These are phyloP conservation scores for Agrotis clavis DNA, from an alignment of 2,888 invertebrate genomes.

Conservation along the genomic window DNA sequence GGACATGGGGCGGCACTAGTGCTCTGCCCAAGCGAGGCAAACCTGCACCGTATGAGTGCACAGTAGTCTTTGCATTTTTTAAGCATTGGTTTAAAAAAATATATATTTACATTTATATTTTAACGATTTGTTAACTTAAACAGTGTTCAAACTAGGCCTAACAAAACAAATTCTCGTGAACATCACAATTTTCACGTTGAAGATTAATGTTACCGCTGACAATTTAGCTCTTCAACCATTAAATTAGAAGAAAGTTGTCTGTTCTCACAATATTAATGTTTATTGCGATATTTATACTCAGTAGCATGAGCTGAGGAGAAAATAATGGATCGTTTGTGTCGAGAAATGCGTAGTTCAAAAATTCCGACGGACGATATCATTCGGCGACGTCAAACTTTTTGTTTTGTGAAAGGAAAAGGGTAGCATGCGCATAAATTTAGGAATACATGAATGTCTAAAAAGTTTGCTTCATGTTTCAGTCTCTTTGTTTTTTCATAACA, in stretches of 20 bases:
- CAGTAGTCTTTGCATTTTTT: background rate
- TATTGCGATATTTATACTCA: constrained; percentile 11
- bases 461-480: background rate
- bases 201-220: constrained; percentile 11
- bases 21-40: no score
- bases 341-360: constrained; percentile 3
- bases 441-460: background rate
- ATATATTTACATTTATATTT: no score
- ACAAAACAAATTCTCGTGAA: background rate
- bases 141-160: background rate
- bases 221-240: background rate
- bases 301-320: constrained; percentile 5
- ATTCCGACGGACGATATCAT: constrained; percentile 1
- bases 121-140: no score
- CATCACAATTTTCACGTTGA: background rate
- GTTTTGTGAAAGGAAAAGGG: background rate
- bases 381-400: background rate
- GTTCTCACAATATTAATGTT: constrained; percentile 24
- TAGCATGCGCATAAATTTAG: background rate
- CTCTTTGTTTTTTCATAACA: background rate
- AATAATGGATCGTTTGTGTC: constrained; percentile 23
- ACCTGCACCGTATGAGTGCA: no score
- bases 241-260: constrained; percentile 5
- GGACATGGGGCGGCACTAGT: no score
- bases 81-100: background rate